Percentiles rank a stretch among this genome's conserved stretches.
These are phyloP conservation scores for Neoseiulus cucumeris DNA, from an alignment of 1,140 invertebrate species.

Conservation along the genomic window DNA sequence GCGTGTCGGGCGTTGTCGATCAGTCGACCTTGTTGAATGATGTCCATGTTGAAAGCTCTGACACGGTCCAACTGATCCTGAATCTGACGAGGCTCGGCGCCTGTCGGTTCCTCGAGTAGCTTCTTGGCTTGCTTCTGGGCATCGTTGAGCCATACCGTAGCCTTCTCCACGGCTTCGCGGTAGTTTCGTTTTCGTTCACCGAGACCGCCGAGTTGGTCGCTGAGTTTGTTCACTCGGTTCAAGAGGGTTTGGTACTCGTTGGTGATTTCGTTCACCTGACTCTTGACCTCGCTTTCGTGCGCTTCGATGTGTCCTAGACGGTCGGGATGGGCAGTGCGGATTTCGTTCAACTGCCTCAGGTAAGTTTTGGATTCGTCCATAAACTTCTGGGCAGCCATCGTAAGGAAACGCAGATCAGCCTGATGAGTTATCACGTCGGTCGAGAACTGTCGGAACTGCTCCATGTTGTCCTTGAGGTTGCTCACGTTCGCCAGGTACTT, in stretches of 20 bases:
- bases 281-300: slow-evolving; percentile 45
- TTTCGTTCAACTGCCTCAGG: slow-evolving; percentile 55
- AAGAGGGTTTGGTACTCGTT: slow-evolving; percentile 47
- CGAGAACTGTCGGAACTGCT: slow-evolving; percentile 48
- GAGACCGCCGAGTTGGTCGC: slow-evolving; percentile 51
- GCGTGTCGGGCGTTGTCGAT: slow-evolving; percentile 56
- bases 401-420: slow-evolving; percentile 77
- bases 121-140: slow-evolving; percentile 52
- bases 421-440: slow-evolving; percentile 83
- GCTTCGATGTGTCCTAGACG: slow-evolving; percentile 52
- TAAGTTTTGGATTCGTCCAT: slow-evolving; percentile 78
- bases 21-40: slow-evolving; percentile 57
- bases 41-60: slow-evolving; percentile 63
- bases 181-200: slow-evolving; percentile 58
- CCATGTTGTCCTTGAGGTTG: slow-evolving; percentile 43
- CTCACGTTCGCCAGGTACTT: slow-evolving; percentile 56
- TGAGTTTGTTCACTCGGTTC: slow-evolving; percentile 53
- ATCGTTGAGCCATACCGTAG: slow-evolving; percentile 56
- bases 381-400: slow-evolving; percentile 83
- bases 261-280: slow-evolving; percentile 38
- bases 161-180: slow-evolving; percentile 58
- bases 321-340: slow-evolving; percentile 54
- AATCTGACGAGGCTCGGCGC: slow-evolving; percentile 61
- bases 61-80: slow-evolving; percentile 66
- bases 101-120: slow-evolving; percentile 54